phyloP scores from a whole-genome alignment of 2,113 vertebrate species.

The Siniperca knerii region DNA sequence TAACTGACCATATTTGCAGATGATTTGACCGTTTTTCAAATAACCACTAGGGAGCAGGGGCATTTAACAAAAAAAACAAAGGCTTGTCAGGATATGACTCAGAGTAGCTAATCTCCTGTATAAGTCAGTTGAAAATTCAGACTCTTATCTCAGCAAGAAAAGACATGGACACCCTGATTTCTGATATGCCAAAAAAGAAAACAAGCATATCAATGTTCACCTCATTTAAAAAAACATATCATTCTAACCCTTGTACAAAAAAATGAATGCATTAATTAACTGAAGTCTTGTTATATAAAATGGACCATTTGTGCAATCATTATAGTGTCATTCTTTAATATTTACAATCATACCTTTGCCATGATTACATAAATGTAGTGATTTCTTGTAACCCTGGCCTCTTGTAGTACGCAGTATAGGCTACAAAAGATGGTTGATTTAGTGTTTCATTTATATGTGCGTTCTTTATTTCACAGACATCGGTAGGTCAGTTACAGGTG shows the following conservation, averaged over 20 bases:
- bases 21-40: neutral
- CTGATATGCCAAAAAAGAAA: neutral
- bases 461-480: slow-evolving; percentile 34
- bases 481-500: slow-evolving; percentile 23
- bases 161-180: neutral
- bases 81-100: neutral
- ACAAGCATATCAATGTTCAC: neutral
- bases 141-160: neutral
- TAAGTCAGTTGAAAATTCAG: neutral
- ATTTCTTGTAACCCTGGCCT: slow-evolving; percentile 46
- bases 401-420: slow-evolving; percentile 30
- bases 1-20: neutral
- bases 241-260: neutral
- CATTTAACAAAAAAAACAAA: neutral
- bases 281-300: slow-evolving; percentile 10
- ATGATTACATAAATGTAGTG: slow-evolving; percentile 53
- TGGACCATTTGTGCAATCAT: slow-evolving; percentile 13
- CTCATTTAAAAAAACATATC: neutral
- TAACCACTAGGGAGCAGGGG: neutral
- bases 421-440: slow-evolving; percentile 35
- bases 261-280: neutral
- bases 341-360: slow-evolving; percentile 69
- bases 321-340: slow-evolving; percentile 66
- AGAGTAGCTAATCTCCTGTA: neutral
- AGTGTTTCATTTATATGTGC: slow-evolving; percentile 48